phyloP scores from a whole-genome alignment of 2,888 invertebrate genomes.

The Drosophila lacicola region DNA sequence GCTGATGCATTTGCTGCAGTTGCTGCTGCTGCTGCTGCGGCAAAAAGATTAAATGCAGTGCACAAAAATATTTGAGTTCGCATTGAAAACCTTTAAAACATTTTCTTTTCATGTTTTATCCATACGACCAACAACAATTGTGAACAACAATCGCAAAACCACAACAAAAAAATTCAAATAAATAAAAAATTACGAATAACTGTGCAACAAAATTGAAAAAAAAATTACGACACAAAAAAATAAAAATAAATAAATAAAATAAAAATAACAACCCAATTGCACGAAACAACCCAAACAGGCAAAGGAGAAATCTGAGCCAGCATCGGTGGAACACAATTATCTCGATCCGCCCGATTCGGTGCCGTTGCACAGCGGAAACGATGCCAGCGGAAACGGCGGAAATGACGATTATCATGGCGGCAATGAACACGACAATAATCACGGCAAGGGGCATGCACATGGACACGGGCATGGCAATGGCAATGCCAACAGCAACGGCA shows the following conservation, averaged over 20 bases:
- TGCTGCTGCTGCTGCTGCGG: constrained; percentile 25
- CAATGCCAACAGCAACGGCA: constrained; percentile 50
- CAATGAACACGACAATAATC: constrained; percentile 63
- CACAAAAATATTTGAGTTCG: constrained; percentile 48
- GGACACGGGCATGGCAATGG: constrained; percentile 56
- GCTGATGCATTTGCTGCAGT: constrained; percentile 14
- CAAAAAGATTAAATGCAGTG: constrained; percentile 65
- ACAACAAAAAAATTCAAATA: constrained; percentile 63
- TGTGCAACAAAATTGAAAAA: constrained; percentile 61
- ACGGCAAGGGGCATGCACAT: constrained; percentile 48
- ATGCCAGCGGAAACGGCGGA: constrained; percentile 84
- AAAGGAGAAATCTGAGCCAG: constrained; percentile 82
- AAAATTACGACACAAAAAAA: constrained; percentile 36
- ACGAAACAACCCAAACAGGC: constrained; percentile 57
- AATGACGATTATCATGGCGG: constrained; percentile 84
- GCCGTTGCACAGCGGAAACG: constrained; percentile 84
- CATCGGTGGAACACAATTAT: constrained; percentile 85
- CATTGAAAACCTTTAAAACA: constrained; percentile 62
- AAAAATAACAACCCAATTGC: constrained; percentile 17
- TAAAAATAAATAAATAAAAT: constrained; percentile 25
- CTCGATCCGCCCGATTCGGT: constrained; percentile 84
- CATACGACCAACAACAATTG: constrained; percentile 44
- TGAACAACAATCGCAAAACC: constrained; percentile 51
- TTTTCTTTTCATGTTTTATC: constrained; percentile 64
- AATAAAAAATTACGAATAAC: constrained; percentile 58